These are phyloP conservation scores for Keiferia lycopersicella DNA, from an alignment of 2,888 invertebrate species.

Conservation along the genomic window DNA sequence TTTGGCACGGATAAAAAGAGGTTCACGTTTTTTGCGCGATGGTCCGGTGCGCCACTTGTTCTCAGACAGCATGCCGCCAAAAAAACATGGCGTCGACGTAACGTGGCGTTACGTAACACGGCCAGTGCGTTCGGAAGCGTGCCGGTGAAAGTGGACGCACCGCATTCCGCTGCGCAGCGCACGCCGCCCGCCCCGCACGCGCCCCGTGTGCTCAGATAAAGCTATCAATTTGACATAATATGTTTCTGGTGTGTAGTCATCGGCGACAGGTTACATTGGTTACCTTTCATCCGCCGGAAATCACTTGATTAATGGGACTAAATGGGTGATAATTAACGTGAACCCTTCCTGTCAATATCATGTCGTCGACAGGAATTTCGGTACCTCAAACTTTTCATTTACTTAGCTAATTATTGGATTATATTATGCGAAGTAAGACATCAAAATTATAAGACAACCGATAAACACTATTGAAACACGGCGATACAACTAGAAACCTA, in stretches of 20 bases:
- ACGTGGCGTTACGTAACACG: conserved; percentile 42
- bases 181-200: background rate
- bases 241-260: conserved; percentile 8
- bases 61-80: conserved; percentile 69
- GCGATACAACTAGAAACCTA: too few species aligned
- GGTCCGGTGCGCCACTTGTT: conserved; percentile 29
- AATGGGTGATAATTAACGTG: background rate
- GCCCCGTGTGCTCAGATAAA: conserved; percentile 1
- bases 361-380: background rate
- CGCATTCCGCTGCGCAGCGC: conserved; percentile 47
- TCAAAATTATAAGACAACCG: too few species aligned
- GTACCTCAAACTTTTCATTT: background rate
- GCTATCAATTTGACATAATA: conserved; percentile 15
- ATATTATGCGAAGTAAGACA: background rate
- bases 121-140: conserved; percentile 31
- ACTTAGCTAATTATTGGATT: background rate
- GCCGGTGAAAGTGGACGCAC: conserved; percentile 59
- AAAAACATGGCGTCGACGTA: conserved; percentile 36
- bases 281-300: background rate
- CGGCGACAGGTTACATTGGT: conserved; percentile 16
- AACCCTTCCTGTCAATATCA: background rate
- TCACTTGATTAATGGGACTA: background rate
- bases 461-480: too few species aligned
- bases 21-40: conserved; percentile 14
- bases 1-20: conserved; percentile 20